Conservation (phyloP, 2,113 vertebrate genomes). For the Naja naja region DNA sequence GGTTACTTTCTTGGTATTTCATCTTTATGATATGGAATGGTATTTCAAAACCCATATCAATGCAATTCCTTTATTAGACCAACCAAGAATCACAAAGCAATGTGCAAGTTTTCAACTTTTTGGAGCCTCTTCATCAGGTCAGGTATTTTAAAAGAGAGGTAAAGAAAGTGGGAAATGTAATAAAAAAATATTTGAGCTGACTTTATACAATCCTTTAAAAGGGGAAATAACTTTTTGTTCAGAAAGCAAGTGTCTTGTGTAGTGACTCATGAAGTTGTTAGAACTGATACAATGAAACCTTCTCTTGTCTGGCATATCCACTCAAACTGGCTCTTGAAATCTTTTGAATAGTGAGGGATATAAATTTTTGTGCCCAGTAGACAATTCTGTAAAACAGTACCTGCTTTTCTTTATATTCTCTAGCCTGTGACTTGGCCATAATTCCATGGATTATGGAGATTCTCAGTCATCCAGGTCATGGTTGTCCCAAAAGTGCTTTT, state of each 20-base stretch:
- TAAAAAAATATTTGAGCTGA: background rate
- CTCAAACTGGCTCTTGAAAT: background rate
- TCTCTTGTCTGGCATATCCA: background rate
- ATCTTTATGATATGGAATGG: background rate
- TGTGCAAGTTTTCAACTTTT: background rate
- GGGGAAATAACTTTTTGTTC: background rate
- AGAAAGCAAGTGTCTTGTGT: background rate
- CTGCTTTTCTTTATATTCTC: background rate
- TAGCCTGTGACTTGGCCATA: background rate
- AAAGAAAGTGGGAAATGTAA: background rate
- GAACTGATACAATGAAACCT: background rate
- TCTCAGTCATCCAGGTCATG: too few relatives aligned
- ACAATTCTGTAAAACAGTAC: background rate
- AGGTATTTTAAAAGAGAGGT: background rate
- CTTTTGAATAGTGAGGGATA: background rate
- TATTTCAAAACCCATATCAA: background rate
- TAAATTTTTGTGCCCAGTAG: background rate
- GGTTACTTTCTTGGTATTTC: background rate
- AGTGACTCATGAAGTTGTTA: background rate
- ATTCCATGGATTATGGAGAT: background rate
- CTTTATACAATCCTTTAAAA: background rate
- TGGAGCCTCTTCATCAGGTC: background rate
- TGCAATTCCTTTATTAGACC: background rate
- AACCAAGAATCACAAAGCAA: background rate
- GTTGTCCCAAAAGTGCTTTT: too few relatives aligned